Evolutionary conservation across 2,113 vertebrate species (phyloP), one percentile per base, ranked within the genome.

Genomic region (Muntiacus muntjak): DNA sequence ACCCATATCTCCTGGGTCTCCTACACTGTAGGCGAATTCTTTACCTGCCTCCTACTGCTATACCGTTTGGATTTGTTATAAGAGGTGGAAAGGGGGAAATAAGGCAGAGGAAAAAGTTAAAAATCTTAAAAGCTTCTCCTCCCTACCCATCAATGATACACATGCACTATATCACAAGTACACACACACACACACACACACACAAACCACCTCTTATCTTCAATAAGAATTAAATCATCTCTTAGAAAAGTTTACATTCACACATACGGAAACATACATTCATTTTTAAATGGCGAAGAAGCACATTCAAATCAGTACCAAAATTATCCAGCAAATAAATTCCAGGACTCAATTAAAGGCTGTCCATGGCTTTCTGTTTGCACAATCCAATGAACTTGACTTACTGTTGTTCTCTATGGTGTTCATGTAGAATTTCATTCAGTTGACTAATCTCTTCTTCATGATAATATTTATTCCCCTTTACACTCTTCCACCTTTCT

Each of bases 291-390:
- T 96, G 60, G 43, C 33, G 25, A 83, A 94, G 74, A 95, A 86
- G 23, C 33, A 58, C 21, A 89, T 84, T 94, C 40, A 87, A 91
- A 84, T 43, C 36, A 60, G 33, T 57, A 89, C 26, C 82, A 87
- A 94, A 95, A 97, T 93, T 93, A 96, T 58, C 82, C n/a, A 85
- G 50, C 55, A 85, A 92, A 47, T 94, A 87, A 97, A 95, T 94
- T 95, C 9, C 30, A 89, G 45, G 52, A 84, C 78, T 33, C 40
- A 95, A 25, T 71, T 87, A 92, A 97, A 96, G 55, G 47, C 67
- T 43, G 90, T 40, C 83, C 67, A 5, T 87, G 11, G 13, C 19
- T 79, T 93, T 25, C n/a, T 79, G 43, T 79, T 71, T 86, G 33
- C 88, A 55, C 3, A 45, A 58, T 74, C 47, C 30, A 83, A 33